Base-by-base conservation (phyloP, 2,797 vertebrate species). In the Cirrhinus mrigala region DNA sequence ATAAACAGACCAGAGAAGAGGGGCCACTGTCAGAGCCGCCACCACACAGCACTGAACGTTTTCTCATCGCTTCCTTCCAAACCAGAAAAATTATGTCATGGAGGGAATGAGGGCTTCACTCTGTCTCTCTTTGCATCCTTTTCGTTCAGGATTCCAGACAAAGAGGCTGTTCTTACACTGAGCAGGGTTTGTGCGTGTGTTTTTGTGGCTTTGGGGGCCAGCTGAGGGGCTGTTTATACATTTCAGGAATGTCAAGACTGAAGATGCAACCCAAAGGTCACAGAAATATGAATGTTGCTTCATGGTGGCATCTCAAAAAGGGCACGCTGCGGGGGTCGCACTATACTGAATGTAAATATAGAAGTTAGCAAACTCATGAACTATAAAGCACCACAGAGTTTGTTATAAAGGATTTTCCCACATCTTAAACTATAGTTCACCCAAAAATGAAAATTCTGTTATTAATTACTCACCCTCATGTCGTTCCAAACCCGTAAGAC, bases 241-340 rank as follows among this genome's bases (percentile, higher is more conserved):
- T 88, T 52, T 54, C 64, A 86, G 86, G 88, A 92, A 92, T 92
- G 90, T 82, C 87, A 66, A 89, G 84, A 86, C 81, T 88, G 75
- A 83, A 91, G 86, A 91, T 89, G 90, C 90, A 90, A 90, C 76
- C 88, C 24, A 85, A 82, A 64, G 81, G 89, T 91, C 89, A 89
- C 54, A 62, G 52, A 78, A 82, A 84, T 46, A 81, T 68, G 29
- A 82, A 87, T 37, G 74, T 20, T 56, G 62, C 33, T 50, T 40
- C 52, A 66, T 12, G 52, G n/a, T 70, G 85, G 54, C 68, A 0
- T 56, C 14, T 12, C 50, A 69, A 33, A 79, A 54, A 66, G 81
- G 22, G 29, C 29, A 75, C 0, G 10, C 22, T 8, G 20, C 12
- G 4, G 27, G 58, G 81, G 33, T 33, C 70, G 12, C 1, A 29